Base-by-base conservation (phyloP, 1,140 invertebrate species). In the Caenorhabditis brenneri region DNA sequence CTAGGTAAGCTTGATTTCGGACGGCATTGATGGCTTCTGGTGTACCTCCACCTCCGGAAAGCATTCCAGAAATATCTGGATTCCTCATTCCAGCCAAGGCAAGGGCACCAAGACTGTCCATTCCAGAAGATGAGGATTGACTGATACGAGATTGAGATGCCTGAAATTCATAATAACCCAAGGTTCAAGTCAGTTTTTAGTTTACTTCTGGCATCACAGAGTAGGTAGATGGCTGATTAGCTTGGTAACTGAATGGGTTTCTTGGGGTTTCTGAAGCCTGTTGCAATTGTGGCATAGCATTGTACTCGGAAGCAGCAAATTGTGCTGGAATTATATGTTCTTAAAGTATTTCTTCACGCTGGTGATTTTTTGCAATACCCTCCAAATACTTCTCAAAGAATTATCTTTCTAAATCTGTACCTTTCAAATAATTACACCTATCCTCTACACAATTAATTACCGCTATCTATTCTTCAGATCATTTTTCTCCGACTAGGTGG, bases 1-100 rank as follows among this genome's bases (percentile, higher is more conserved):
- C 79, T 29, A 85, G 24, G 39, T 85, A 85, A 22, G 84, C 81
- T 58, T 79, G 84, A 22, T 85, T 85, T 46, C 84, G n/a, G 9
- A 81, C 65, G 19, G 79, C 60, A 48, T 85, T 86, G 19, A 85
- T 48, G 19, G 69, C 48, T 79, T 82, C 65, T 60, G 81, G 84
- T 19, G 81, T 86, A 15, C 81, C 74, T 24, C 74, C 79, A 36
- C 74, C 69, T 24, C 46, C 84, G 7, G 81, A 86, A 0, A 83
- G 22, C 33, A 83, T 36, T 74, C 51, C 46, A 42, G 82, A 46
- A 58, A 83, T 53, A 58, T 80, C 65, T 29, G 82, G 78, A 29
- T 74, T 49, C 39, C 48, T 51, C 42, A 83, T 65, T 24, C 39
- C 49, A 6, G 10, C 29, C 24, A 80, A 39, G 9, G 79, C 51